Base-by-base conservation (phyloP, 2,113 vertebrate species). In the Protobothrops mucrosquamatus region DNA sequence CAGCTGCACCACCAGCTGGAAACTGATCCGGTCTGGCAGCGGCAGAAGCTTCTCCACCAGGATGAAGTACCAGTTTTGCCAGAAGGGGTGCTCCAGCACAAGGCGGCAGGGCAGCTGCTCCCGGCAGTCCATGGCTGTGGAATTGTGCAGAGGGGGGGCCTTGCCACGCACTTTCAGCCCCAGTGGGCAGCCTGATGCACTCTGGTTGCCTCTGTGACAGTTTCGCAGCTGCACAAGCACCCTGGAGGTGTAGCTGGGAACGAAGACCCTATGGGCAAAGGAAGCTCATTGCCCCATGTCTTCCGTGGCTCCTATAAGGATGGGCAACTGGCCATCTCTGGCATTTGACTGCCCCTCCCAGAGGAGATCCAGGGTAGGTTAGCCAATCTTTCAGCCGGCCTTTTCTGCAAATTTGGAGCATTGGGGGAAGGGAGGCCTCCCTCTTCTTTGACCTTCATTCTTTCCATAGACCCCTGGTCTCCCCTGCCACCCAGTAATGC, bases 11-110 rank as follows among this genome's bases (percentile, higher is more conserved):
- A 85, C 20, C 20, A 93, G 22, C 96, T 98, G 98, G 97, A 99
- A 99, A 96, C 97, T 98, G 94, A 99, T 8, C 0, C 98, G 97
- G 85, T 97, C 97, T 0, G 96, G 97, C 48, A 95, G 94, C 3
- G 97, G 98, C 0, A 98, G 97, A 93, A 98, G 98, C 93, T 97
- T 97, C 97, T 99, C 99, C 97, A 99, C 98, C 90, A 99, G 98
- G 95, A 99, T 98, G 2, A 99, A 99, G 98, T 99, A 98, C 99
- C 99, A 99, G 92, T 98, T 98, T 87, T 99, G 98, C 99, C 99
- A 99, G 94, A 98, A 98, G 26, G 99, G 98, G 59, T 98, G 96
- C 0, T 97, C 96, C 89, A 99, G 96, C 22, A 97, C 97, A 94
- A 99, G 97, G 93, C 98, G 98, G 95, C 99, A 99, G 43, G 97